Evolutionary conservation across 2,888 invertebrate genomes (phyloP), one percentile per base, ranked within the genome.

Genomic region (Sinodicranocentrus sp.): DNA sequence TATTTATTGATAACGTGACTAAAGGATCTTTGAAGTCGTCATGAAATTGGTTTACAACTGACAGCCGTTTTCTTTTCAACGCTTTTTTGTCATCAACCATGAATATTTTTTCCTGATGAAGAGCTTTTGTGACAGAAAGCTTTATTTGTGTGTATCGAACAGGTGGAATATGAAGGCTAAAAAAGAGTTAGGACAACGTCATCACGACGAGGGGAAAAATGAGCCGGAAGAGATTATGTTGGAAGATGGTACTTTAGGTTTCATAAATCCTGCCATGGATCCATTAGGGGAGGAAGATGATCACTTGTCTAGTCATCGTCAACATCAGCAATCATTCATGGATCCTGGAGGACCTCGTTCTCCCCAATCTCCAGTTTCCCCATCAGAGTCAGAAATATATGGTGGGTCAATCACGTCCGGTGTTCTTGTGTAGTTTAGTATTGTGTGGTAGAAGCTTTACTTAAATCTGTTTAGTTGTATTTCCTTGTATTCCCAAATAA

Each of bases 341-440:
- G 84, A 84, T 23, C 82, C 85, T 54, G 84, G 82, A 33, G 82
- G 78, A 23, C 84, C 82, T 13, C 70, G 25, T 19, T 77, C 68
- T 13, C 61, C 52, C 54, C 70, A 77, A 21, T 48, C 48, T 57
- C 77, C 67, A n/a, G 65, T 54, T 3, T 76, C 76, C 26, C 44
- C 67, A 21, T 57, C 77, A 52, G 84, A 39, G 80, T 86, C 73
- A 79, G 88, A 88, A 73, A 84, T 88, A 39, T 88, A 88, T 65
- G 88, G 88, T 70, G 88, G 88, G 63, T 87, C 87, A 28, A 87
- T 88, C 44, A 88, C 88, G 21, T 86, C 86, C 57, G 88, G 88
- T 79, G 88, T 88, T 75, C 88, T 88, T 61, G 88, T 88, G 28
- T 87, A 57, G 21, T 5, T 63, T 33, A 33, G 10, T 33, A 33